Evolutionary conservation across 2,113 vertebrate species (phyloP), one percentile per base, ranked within the genome.

Genomic region (Nansenia antarctica): DNA sequence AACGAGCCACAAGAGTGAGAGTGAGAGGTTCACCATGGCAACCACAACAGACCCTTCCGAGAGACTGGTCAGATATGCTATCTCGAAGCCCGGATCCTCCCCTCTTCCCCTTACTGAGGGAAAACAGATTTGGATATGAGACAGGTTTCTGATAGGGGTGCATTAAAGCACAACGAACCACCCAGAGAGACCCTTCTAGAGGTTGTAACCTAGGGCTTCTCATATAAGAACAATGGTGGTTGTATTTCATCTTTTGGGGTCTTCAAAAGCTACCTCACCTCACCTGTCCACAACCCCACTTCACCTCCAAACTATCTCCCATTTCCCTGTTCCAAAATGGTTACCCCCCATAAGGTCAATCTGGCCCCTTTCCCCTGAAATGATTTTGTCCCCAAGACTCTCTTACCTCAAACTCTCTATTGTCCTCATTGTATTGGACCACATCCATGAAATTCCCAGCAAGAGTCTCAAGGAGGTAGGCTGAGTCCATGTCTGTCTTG

Each of bases 351-450:
- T 22, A 53, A 47, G 49, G 49, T 53, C 49, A 26, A 53, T 20
- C 49, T 22, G 49, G 49, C 49, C 8, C 20, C 15, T 18, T 8
- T 58, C 26, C 55, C 14, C 27, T 30, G 27, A 30, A 29, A 58
- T 30, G 15, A 29, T 58, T n/a, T 22, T n/a, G 15, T 39, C 59
- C 31, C 37, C 18, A 42, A 42, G 24, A 29, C 37, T n/a, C 24
- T 31, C 31, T 57, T 73, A 91, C 88, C 87, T 94, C 87, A 83
- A 89, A 88, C 52, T 35, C 80, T 34, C 82, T n/a, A 67, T 85
- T 92, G 82, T 87, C 87, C 87, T 91, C 73, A 54, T 86, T 87
- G 75, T 85, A 91, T 65, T 89, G 85, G 65, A 92, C 88, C 58
- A 92, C 84, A 54, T 87, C 82, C 89, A 83, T 83, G 54, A 83